phyloP scores from a whole-genome alignment of 1,140 invertebrate genomes.

The Drosophila aff. region DNA sequence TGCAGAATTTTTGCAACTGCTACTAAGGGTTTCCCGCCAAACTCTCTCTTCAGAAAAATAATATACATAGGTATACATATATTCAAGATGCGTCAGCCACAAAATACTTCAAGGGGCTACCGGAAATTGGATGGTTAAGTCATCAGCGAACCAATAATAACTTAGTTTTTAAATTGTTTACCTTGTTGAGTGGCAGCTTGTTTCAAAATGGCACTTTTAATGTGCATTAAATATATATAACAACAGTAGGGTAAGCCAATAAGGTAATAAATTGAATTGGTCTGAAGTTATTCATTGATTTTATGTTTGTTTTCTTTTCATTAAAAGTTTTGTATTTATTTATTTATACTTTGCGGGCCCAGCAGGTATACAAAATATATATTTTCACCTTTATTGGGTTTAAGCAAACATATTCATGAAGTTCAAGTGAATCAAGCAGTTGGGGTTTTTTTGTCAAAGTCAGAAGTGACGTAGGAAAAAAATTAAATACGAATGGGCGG shows the following conservation, averaged over 20 bases:
- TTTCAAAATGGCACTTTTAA: slow-evolving; percentile 12
- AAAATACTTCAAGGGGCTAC: slow-evolving; percentile 30
- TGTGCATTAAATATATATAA: slow-evolving; percentile 5
- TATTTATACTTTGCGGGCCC: slow-evolving; percentile 41
- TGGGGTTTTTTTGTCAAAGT: slow-evolving; percentile 47
- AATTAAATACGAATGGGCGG: slow-evolving; percentile 6
- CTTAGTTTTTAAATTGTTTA: slow-evolving; percentile 18
- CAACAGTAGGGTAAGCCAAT: slow-evolving; percentile 15
- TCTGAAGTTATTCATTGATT: slow-evolving; percentile 20
- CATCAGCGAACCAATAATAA: slow-evolving; percentile 22
- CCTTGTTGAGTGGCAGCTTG: slow-evolving; percentile 19
- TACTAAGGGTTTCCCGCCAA: slow-evolving; percentile 15
- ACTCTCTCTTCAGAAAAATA: slow-evolving; percentile 19
- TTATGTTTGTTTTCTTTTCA: slow-evolving; percentile 67
- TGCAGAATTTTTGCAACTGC: slow-evolving; percentile 49
- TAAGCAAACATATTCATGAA: slow-evolving; percentile 21
- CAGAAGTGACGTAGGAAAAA: slow-evolving; percentile 22
- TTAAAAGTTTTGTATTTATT: slow-evolving; percentile 75
- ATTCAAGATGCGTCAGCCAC: slow-evolving; percentile 61
- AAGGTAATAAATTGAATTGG: slow-evolving; percentile 32
- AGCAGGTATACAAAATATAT: slow-evolving; percentile 4
- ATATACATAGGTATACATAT: neutral
- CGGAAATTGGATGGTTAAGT: slow-evolving; percentile 63
- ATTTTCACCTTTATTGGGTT: slow-evolving; percentile 25
- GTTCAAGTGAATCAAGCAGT: slow-evolving; percentile 34